Conservation (phyloP, 2,888 invertebrate genomes). For the Nomada fabriciana region DNA sequence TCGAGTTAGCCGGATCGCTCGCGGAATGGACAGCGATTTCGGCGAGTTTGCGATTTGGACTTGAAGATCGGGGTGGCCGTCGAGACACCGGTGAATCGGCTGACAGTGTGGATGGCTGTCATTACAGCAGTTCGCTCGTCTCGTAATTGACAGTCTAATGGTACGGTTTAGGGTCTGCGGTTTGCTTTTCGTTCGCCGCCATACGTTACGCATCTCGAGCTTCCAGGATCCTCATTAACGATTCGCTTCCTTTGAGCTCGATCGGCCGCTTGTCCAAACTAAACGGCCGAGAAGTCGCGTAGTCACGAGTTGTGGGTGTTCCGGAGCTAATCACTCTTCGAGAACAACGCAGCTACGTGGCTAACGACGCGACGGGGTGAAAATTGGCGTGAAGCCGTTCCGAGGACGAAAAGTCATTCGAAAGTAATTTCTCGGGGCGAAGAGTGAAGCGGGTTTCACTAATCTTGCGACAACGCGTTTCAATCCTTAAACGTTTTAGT, state of each 20-base stretch:
- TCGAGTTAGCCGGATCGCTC: background rate
- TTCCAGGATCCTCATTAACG: conserved; percentile 70
- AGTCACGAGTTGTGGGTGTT: conserved; percentile 71
- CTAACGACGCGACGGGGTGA: conserved; percentile 10
- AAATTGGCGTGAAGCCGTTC: conserved; percentile 29
- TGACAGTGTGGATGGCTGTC: conserved; percentile 65
- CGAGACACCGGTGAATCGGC: conserved; percentile 60
- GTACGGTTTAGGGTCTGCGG: conserved; percentile 67
- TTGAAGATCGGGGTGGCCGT: conserved; percentile 48
- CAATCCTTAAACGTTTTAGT: background rate
- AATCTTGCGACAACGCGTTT: background rate
- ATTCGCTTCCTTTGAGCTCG: conserved; percentile 71
- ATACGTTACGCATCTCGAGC: conserved; percentile 46
- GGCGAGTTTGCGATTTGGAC: conserved; percentile 32
- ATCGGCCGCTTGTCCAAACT: conserved; percentile 68
- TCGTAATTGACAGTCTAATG: conserved; percentile 79
- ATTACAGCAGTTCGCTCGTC: conserved; percentile 66
- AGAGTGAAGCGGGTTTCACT: background rate
- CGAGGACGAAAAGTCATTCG: conserved; percentile 2
- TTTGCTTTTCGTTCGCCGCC: conserved; percentile 16
- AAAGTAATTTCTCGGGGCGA: background rate
- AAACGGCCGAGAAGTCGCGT: conserved; percentile 68
- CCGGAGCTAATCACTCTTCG: conserved; percentile 57
- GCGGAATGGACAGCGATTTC: background rate
- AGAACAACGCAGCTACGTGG: background rate